Percentiles rank a stretch among this genome's conserved stretches.
Conservation (phyloP, 2,113 vertebrate genomes). For the Piprites chloris region DNA sequence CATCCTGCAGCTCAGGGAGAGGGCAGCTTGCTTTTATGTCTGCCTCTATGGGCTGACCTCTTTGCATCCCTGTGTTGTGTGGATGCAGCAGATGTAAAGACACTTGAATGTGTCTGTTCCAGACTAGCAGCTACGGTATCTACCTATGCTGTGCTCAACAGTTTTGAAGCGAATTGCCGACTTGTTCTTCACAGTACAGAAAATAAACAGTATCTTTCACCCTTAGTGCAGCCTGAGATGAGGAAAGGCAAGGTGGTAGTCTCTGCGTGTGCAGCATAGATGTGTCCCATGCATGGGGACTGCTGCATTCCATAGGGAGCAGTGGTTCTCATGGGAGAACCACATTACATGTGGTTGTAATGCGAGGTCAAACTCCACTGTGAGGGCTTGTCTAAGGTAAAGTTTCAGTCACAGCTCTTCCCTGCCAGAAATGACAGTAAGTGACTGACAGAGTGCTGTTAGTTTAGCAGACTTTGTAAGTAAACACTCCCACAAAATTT, state of each 20-base stretch:
- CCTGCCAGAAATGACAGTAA: neutral
- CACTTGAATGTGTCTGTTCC: neutral
- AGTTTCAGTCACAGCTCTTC: neutral
- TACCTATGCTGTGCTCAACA: fast-evolving
- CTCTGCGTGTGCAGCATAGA: neutral
- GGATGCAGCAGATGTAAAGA: neutral
- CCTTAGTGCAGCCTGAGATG: neutral
- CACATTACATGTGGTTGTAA: neutral
- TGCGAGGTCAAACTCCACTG: fast-evolving
- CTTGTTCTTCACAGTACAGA: neutral
- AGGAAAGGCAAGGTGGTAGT: neutral
- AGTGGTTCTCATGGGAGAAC: too few relatives aligned
- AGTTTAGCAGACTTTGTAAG: neutral
- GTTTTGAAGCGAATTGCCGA: fast-evolving
- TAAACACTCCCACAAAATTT: neutral
- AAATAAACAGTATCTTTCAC: neutral
- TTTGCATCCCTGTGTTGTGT: neutral
- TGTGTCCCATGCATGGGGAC: neutral
- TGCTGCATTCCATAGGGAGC: neutral
- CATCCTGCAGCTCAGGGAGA: neutral
- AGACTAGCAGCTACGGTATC: neutral
- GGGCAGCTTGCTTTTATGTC: neutral
- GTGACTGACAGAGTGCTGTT: neutral
- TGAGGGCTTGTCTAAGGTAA: neutral
- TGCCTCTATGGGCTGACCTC: neutral